A percentile compares a stretch with the other conserved stretches of the same genome.
phyloP scores from a whole-genome alignment of 2,797 vertebrate species.

The Mormyrops attenuatus region DNA sequence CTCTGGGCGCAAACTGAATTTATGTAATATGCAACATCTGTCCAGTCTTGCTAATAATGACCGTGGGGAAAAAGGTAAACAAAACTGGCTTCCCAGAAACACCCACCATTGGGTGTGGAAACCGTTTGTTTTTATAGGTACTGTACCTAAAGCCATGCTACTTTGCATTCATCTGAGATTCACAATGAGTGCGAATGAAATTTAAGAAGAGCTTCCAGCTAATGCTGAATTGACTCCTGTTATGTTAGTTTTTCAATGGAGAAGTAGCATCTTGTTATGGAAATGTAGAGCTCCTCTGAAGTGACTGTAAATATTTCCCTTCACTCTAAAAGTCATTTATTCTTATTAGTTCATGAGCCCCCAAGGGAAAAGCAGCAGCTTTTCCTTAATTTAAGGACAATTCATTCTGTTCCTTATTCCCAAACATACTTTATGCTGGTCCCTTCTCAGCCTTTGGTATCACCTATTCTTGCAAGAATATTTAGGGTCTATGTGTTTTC shows the following conservation, averaged over 20 bases:
- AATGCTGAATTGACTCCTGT: not conserved
- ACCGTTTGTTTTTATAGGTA: not conserved
- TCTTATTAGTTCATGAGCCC: not conserved
- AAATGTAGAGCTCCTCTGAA: not conserved
- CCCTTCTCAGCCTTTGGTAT: not conserved
- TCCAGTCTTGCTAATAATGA: not conserved
- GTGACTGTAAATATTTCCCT: not conserved
- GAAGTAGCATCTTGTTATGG: not conserved
- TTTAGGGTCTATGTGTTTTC: not conserved
- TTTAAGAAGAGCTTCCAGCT: not conserved
- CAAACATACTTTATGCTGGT: not conserved
- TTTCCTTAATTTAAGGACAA: not conserved
- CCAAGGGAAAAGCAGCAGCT: not conserved
- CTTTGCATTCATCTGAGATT: not conserved
- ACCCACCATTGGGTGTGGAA: not conserved
- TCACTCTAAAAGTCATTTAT: not conserved
- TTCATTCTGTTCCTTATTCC: not conserved
- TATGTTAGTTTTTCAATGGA: not conserved
- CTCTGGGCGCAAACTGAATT: not conserved
- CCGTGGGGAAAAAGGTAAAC: not conserved
- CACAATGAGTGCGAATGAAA: not conserved
- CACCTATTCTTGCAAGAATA: not conserved
- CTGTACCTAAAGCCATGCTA: not conserved
- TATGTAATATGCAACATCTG: not conserved
- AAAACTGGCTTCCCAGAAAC: not conserved